Evolutionary conservation across 2,797 vertebrate species (phyloP), one percentile per base, ranked within the genome.

Genomic region (Helostoma temminkii): DNA sequence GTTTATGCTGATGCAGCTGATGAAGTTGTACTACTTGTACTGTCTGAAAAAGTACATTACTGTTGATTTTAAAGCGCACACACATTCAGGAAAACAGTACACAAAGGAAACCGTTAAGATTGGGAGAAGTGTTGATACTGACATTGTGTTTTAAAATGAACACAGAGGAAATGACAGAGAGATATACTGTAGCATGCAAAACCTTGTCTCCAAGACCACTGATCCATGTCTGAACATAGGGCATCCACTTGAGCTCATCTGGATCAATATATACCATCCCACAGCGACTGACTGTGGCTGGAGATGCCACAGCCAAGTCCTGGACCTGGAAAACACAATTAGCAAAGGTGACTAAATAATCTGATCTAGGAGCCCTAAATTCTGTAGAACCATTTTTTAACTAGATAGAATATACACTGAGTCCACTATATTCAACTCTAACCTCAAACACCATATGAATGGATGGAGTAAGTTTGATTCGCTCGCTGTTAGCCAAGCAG

Each of bases 381-480:
- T 39, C 12, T 28, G 18, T 34, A 10, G 11, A 50, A 66, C n/a
- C 3, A 9, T 21, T 39, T 53, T 25, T 28, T 39, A 22, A 59
- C 21, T 1, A 26, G 11, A 7, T 6, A 53, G 41, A 58, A 58
- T 5, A 48, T 16, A 43, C 6, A 19, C 12, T 15, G 22, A 12
- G 21, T 49, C 45, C 7, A 14, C 9, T 1, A 16, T 11, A 1
- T 41, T 56, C 5, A 30, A 14, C 47, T 60, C 85, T 80, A 50
- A 97, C 96, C 94, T 97, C 96, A 89, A 97, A 97, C 78, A 97
- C 21, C 95, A 97, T 96, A 81, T 96, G 96, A 61, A 96, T 95
- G n/a, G 94, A 92, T 18, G 94, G 85, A 0, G 95, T 96, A 39
- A 97, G 94, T 82, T 96, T 97, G 88, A 97, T 97, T 71, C 96